Evolutionary conservation across 2,113 vertebrate genomes (phyloP).

Genomic region (Canis aureus): DNA sequence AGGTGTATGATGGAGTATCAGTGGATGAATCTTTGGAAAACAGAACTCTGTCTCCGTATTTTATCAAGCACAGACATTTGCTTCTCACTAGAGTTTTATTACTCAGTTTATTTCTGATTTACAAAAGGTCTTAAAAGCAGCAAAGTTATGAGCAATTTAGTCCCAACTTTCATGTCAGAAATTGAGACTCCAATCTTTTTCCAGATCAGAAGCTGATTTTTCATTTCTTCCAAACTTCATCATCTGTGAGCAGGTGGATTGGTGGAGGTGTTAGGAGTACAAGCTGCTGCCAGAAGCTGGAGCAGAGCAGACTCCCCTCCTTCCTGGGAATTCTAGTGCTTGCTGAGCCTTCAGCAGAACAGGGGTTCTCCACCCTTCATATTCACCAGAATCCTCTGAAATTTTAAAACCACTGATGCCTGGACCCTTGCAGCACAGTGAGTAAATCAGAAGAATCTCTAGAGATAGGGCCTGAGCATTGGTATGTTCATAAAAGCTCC

Average conservation of each 20-base stretch:
- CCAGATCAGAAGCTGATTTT: not conserved
- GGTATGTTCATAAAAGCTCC: slow-evolving; percentile 11
- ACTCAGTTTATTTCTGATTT: slow-evolving; percentile 49
- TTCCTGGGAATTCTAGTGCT: not conserved
- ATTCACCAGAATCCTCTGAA: not conserved
- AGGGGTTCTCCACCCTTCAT: not conserved
- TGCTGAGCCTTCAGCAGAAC: not conserved
- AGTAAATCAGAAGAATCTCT: not conserved
- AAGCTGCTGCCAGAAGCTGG: not conserved
- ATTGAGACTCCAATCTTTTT: slow-evolving; percentile 41
- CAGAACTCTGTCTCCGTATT: not conserved
- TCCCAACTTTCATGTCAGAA: not conserved
- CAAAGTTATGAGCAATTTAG: slow-evolving; percentile 30
- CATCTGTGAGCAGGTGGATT: not conserved
- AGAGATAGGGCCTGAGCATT: not conserved
- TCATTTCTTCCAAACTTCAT: slow-evolving; percentile 4
- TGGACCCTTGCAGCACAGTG: not conserved
- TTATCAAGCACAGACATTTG: not conserved
- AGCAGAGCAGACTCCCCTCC: not conserved
- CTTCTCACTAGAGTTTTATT: slow-evolving; percentile 8
- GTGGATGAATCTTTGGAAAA: not conserved
- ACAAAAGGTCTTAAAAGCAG: slow-evolving; percentile 44
- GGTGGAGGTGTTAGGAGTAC: not conserved
- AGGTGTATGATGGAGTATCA: not conserved
- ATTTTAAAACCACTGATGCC: not conserved